These are phyloP conservation scores for Aegithalos caudatus DNA, from an alignment of 2,113 vertebrate genomes.

Conservation along the genomic window DNA sequence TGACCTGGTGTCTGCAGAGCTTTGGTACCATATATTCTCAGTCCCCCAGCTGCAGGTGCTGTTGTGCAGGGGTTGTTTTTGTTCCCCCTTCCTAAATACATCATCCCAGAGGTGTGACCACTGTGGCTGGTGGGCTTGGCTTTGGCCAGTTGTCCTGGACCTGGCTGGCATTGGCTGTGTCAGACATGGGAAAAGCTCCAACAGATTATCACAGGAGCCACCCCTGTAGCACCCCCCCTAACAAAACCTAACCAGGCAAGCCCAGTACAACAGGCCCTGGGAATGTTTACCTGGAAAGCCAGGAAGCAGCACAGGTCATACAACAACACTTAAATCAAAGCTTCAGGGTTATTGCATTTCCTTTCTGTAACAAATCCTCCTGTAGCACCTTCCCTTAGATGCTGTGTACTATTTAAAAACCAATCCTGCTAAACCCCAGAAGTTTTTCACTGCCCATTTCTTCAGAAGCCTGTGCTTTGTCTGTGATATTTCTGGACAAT, in stretches of 20 bases:
- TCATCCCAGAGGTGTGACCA: background rate
- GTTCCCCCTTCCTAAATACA: background rate
- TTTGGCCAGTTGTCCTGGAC: background rate
- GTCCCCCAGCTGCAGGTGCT: background rate
- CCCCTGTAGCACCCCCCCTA: background rate
- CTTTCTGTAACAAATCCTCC: background rate
- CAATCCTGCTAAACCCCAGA: background rate
- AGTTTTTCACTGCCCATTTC: background rate
- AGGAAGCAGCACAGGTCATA: background rate
- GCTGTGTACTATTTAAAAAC: background rate
- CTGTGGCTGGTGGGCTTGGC: background rate
- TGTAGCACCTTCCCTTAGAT: background rate
- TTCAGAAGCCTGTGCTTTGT: background rate
- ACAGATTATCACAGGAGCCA: background rate
- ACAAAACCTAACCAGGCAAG: background rate
- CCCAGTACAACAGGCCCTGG: background rate
- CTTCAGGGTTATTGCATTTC: background rate
- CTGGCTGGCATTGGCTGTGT: background rate
- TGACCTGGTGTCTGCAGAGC: background rate
- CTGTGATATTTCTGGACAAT: background rate
- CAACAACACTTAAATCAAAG: background rate
- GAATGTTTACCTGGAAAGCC: background rate
- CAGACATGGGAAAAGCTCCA: background rate
- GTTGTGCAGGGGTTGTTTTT: no score
- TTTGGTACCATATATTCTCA: background rate